These are phyloP conservation scores for Lepeophtheirus salmonis DNA, from an alignment of 1,140 invertebrate species.

Conservation along the genomic window DNA sequence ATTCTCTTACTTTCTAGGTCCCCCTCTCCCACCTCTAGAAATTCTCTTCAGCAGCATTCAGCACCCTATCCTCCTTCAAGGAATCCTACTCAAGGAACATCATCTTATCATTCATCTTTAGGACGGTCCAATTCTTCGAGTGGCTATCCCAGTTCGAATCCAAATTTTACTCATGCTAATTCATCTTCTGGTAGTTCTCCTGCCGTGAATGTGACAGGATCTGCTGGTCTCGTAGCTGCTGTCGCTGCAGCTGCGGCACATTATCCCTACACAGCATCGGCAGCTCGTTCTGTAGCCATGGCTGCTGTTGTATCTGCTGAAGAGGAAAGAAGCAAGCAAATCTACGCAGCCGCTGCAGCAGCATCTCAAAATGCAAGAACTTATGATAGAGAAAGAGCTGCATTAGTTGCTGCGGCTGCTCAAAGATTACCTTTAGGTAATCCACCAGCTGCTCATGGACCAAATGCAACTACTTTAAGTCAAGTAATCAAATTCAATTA, in stretches of 20 bases:
- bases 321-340: background rate
- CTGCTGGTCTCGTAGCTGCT: background rate
- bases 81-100: background rate
- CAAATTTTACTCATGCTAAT: too few species aligned
- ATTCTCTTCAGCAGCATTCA: too few species aligned
- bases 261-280: background rate
- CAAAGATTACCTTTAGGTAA: background rate
- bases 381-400: background rate
- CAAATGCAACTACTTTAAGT: background rate
- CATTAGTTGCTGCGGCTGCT: background rate
- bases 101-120: background rate
- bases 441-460: background rate
- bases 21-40: background rate
- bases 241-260: background rate
- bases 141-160: background rate
- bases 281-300: background rate
- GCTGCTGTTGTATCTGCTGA: background rate
- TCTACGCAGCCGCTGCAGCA: background rate
- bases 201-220: too few species aligned
- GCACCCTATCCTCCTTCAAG: too few species aligned
- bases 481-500: background rate
- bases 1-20: too few species aligned
- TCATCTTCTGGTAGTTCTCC: too few species aligned
- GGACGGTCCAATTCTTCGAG: background rate
- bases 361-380: background rate